Conservation (phyloP, 2,113 vertebrate species). For the Rhinolophus sinicus region DNA sequence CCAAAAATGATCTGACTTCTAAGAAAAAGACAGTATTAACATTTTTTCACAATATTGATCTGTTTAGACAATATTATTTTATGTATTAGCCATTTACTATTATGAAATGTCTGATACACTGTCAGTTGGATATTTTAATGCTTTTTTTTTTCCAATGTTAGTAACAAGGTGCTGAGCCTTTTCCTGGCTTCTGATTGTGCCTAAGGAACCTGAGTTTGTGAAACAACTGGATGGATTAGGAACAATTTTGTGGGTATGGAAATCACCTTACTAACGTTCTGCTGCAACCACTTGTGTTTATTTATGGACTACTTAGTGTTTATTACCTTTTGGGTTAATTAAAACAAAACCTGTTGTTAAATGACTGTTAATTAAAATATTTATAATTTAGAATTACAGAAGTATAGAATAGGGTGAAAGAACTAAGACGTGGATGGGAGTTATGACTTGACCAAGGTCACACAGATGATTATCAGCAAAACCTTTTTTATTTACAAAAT, state of each 20-base stretch:
- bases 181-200: background rate
- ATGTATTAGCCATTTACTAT: background rate
- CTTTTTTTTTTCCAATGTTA: background rate
- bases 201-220: background rate
- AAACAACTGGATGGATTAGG: background rate
- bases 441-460: constrained; percentile 45
- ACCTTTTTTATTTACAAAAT: constrained; percentile 50
- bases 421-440: background rate
- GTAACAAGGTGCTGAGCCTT: background rate
- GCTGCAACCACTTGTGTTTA: background rate
- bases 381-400: constrained; percentile 38
- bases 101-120: background rate
- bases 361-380: constrained; percentile 29
- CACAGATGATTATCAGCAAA: background rate
- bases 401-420: background rate
- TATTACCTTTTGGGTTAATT: constrained; percentile 38
- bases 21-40: background rate
- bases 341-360: constrained; percentile 51
- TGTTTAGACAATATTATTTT: background rate
- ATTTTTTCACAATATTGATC: background rate
- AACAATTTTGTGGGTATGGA: constrained; percentile 11
- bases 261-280: background rate
- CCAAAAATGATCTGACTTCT: background rate
- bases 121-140: background rate
- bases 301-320: constrained; percentile 23